A percentile compares a stretch with the other conserved stretches of the same genome.
Conservation (phyloP, 1,140 invertebrate genomes). For the Drosophila sucinea region DNA sequence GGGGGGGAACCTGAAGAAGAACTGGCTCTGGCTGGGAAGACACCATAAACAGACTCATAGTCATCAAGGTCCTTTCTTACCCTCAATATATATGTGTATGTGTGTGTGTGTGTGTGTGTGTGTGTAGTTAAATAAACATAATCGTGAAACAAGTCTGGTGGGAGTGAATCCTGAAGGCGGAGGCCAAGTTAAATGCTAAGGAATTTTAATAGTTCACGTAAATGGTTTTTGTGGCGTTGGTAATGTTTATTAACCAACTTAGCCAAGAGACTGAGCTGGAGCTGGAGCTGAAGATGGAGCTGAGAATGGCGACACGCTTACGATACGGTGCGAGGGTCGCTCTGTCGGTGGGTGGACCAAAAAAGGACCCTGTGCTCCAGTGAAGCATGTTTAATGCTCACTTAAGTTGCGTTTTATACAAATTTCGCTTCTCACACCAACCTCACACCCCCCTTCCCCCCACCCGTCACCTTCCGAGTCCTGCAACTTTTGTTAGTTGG, state of each 20-base stretch:
- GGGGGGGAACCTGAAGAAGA: background rate
- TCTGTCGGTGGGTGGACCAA: background rate
- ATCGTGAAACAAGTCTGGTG: conserved; percentile 59
- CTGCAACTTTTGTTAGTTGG: background rate
- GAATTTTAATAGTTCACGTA: conserved; percentile 80
- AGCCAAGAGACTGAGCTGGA: conserved; percentile 38
- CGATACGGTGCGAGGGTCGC: background rate
- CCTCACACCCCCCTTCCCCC: conserved; percentile 15
- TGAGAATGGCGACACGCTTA: background rate
- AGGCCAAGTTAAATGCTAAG: conserved; percentile 65
- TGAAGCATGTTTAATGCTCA: conserved; percentile 78
- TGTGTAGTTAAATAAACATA: conserved; percentile 74
- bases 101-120: conserved; percentile 23
- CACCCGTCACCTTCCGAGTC: conserved; percentile 11
- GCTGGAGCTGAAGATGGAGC: background rate
- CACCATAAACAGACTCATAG: conserved; percentile 8
- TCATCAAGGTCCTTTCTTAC: conserved; percentile 1
- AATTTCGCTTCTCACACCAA: conserved; percentile 40
- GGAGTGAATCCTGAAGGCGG: background rate
- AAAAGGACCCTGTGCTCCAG: conserved; percentile 42
- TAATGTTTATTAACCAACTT: conserved; percentile 82
- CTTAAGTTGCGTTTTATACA: conserved; percentile 80
- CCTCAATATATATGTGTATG: background rate
- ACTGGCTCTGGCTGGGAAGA: conserved; percentile 1
- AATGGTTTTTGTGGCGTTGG: conserved; percentile 79